These are phyloP conservation scores for Phodopus roborovskii DNA, from an alignment of 2,113 vertebrate genomes.

Conservation along the genomic window DNA sequence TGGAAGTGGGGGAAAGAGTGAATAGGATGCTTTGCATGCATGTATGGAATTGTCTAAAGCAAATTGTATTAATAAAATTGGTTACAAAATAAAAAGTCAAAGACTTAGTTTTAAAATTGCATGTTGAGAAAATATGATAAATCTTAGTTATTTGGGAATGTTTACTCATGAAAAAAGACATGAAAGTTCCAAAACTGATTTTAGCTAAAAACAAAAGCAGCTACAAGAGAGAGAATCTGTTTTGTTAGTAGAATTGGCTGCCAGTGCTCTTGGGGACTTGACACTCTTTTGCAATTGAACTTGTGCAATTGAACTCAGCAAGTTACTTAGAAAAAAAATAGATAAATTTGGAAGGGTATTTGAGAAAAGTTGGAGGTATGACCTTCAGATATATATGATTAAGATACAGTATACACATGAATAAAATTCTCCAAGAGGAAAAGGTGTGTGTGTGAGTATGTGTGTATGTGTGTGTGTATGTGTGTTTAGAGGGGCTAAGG, in stretches of 20 bases:
- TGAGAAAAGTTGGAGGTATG: no score
- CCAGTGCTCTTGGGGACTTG: no score
- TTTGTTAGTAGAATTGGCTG: neutral
- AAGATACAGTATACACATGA: neutral
- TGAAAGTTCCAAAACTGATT: neutral
- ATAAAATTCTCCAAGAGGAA: neutral
- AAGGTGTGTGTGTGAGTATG: neutral
- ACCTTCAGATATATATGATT: accelerated
- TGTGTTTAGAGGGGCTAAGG: neutral
- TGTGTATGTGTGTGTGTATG: neutral
- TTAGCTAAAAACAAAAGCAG: neutral
- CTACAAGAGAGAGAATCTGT: no score
- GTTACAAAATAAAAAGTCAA: neutral
- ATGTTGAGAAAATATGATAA: neutral
- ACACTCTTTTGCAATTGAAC: neutral
- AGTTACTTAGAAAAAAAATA: neutral
- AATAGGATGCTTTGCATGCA: neutral
- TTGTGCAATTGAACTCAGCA: neutral
- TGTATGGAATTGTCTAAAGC: neutral
- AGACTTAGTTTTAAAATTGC: neutral
- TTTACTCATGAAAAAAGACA: neutral
- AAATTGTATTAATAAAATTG: neutral
- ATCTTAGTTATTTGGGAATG: neutral
- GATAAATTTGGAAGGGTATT: no score
- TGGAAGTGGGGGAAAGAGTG: accelerated